Evolutionary conservation across 2,888 invertebrate species (phyloP).

Genomic region (Folsomia manolachei): DNA sequence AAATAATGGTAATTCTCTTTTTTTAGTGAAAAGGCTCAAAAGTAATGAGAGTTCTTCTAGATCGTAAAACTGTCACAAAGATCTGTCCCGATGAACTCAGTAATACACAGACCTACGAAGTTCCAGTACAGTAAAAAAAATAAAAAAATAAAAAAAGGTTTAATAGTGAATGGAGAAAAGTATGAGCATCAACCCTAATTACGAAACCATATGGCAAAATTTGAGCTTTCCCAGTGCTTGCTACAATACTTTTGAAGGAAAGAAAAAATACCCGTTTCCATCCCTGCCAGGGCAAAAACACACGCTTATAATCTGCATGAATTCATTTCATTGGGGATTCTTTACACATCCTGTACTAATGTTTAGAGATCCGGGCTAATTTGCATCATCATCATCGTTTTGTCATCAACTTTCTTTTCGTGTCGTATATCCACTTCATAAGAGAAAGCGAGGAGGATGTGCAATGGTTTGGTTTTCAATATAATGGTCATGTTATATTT

Average conservation of each 20-base stretch:
- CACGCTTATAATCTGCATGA: neutral
- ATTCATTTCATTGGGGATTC: neutral
- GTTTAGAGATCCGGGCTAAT: no score
- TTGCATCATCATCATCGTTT: neutral
- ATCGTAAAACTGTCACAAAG: neutral
- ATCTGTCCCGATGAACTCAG: no score
- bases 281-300: neutral
- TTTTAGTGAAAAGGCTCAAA: no score
- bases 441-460: neutral
- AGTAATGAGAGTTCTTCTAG: no score
- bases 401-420: neutral
- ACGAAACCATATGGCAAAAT: neutral
- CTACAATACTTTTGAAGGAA: neutral
- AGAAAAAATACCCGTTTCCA: neutral
- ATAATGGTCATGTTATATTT: no score
- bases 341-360: neutral
- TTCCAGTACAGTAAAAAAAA: neutral
- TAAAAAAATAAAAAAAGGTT: neutral
- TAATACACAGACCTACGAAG: neutral
- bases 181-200: neutral
- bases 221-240: neutral
- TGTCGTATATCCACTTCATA: no score
- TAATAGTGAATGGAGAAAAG: neutral
- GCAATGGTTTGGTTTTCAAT: no score
- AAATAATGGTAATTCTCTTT: no score